These are phyloP conservation scores for Bilobella aurantiaca DNA, from an alignment of 1,140 invertebrate species.

Conservation along the genomic window DNA sequence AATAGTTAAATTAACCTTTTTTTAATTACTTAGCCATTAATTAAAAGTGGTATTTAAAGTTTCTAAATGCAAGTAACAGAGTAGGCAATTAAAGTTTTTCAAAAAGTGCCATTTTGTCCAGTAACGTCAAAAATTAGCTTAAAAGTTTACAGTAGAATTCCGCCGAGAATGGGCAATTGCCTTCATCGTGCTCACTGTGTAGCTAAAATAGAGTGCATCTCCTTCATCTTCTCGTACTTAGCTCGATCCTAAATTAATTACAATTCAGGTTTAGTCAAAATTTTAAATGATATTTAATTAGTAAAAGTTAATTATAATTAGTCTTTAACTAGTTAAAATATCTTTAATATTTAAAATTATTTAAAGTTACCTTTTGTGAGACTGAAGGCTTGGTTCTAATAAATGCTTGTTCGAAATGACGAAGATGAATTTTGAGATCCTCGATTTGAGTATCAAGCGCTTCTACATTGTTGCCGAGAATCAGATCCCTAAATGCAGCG, in stretches of 20 bases:
- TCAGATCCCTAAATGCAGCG: conserved; percentile 58
- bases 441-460: conserved; percentile 45
- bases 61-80: too few species aligned
- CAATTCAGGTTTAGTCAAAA: background rate
- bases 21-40: too few species aligned
- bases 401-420: conserved; percentile 55
- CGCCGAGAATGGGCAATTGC: too few species aligned
- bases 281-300: too few species aligned
- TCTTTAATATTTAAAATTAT: background rate
- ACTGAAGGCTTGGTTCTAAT: conserved; percentile 70
- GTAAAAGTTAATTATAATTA: too few species aligned
- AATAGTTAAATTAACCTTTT: too few species aligned
- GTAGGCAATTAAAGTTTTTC: too few species aligned
- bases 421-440: conserved; percentile 41
- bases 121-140: too few species aligned
- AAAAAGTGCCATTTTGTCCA: too few species aligned
- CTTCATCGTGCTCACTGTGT: too few species aligned
- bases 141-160: too few species aligned
- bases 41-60: too few species aligned
- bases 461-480: conserved; percentile 40
- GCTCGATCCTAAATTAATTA: conserved; percentile 40
- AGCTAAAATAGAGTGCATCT: conserved; percentile 18
- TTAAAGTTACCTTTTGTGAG: conserved; percentile 50
- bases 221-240: conserved; percentile 49
- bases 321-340: conserved; percentile 4